Base-by-base conservation (phyloP, 2,113 vertebrate genomes). In the Pagrus major region DNA sequence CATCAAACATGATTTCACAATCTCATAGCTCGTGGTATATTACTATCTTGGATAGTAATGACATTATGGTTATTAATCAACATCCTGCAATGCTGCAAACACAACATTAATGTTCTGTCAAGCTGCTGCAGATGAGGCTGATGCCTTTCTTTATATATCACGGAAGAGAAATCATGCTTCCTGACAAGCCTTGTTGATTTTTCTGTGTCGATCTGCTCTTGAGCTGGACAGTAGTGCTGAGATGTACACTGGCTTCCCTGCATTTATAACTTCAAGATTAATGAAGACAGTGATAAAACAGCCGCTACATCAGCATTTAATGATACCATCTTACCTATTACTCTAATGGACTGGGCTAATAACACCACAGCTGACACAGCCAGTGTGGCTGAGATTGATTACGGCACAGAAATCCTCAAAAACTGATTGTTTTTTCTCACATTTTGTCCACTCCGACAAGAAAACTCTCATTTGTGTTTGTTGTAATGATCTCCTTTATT, bases 241-340 rank as follows among this genome's bases (percentile, higher is more conserved):
- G 49, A 52, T 70, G 21, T 33, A 63, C 18, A 49, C 52, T 70
- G 29, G 66, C 18, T 60, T 66, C 29, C 27, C 16, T 37, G 33
- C 49, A 47, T 68, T 49, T 63, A 39, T 27, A 20, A 47, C 39
- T 29, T 51, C 33, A 54, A 51, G 41, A 67, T 64, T 46, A 70
- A 70, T 65, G 31, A 35, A 55, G 46, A 18, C 74, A 47, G 31
- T 60, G 69, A 64, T 35, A 64, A 65, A 80, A 49, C 44, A 35
- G 65, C 75, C 41, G 33, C 64, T 60, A 16, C 44, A 41, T 74
- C 69, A 70, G 64, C 71, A 69, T 12, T 8, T 79, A 29, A 76
- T 56, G 31, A 70, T 74, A 18, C 56, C 39, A 49, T 66, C 31
- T 63, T 31, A 71, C 44, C 76, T 75, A 41, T 65, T 55, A 31